A percentile compares a stretch with the other conserved stretches of the same genome.
These are phyloP conservation scores for Vulpes lagopus DNA, from an alignment of 2,113 vertebrate species.

Conservation along the genomic window DNA sequence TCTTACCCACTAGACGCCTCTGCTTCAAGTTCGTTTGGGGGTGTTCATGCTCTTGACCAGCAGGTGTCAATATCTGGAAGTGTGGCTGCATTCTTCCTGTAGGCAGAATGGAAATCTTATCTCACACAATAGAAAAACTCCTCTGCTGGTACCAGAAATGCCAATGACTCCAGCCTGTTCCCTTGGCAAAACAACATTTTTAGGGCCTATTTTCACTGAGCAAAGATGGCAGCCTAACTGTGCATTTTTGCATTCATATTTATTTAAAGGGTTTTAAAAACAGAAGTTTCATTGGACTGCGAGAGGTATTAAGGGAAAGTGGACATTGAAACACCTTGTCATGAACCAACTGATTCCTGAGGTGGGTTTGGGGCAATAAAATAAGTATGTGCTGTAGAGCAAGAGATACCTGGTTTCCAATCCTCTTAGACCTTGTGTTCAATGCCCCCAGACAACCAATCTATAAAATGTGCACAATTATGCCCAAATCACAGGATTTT, in stretches of 20 bases:
- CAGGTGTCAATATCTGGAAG: background rate
- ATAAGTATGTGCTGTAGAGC: background rate
- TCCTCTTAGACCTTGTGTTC: background rate
- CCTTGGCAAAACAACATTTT: background rate
- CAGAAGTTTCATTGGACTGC: background rate
- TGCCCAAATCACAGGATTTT: background rate
- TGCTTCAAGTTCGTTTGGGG: background rate
- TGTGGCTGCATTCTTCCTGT: background rate
- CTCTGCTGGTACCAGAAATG: background rate
- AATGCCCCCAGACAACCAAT: background rate
- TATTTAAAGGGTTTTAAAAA: background rate
- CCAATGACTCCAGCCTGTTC: background rate
- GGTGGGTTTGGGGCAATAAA: fast-evolving
- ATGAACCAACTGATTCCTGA: background rate
- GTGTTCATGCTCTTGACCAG: background rate
- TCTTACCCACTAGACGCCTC: background rate
- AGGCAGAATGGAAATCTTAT: background rate
- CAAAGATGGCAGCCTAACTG: background rate
- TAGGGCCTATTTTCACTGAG: background rate
- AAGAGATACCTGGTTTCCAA: background rate
- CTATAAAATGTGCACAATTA: background rate
- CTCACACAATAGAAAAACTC: background rate
- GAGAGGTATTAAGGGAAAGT: background rate
- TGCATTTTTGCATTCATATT: background rate
- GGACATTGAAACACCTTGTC: background rate